These are phyloP conservation scores for Hanleya hanleyi DNA, from an alignment of 2,888 invertebrate species.

Conservation along the genomic window DNA sequence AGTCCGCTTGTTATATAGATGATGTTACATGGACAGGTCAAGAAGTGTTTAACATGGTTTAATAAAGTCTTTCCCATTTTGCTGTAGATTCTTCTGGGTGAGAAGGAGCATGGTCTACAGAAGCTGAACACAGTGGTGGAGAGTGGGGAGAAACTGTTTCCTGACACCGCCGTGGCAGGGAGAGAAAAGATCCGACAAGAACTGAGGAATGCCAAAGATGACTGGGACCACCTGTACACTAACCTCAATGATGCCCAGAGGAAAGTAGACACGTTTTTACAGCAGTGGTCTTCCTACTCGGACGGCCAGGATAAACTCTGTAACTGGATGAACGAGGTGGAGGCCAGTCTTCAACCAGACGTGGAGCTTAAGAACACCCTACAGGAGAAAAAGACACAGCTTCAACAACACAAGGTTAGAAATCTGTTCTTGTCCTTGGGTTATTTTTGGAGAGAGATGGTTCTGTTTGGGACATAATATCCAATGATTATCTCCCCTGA, in stretches of 20 bases:
- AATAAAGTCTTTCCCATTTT: no score
- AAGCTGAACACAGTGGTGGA: slow-evolving; percentile 89
- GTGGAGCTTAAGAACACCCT: slow-evolving; percentile 90
- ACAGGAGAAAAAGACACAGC: slow-evolving; percentile 91
- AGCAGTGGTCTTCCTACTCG: slow-evolving; percentile 94
- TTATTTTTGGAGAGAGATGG: slow-evolving; percentile 88
- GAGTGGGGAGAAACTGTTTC: slow-evolving; percentile 89
- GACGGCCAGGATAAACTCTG: slow-evolving; percentile 86
- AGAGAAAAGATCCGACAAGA: slow-evolving; percentile 88
- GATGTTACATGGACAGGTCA: no score
- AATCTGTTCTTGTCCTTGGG: slow-evolving; percentile 25
- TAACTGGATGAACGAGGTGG: slow-evolving; percentile 84
- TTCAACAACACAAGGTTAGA: slow-evolving; percentile 84
- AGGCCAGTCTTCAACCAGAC: slow-evolving; percentile 83
- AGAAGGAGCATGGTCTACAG: slow-evolving; percentile 84
- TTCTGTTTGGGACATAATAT: no score
- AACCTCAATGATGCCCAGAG: slow-evolving; percentile 88
- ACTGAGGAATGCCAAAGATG: slow-evolving; percentile 73
- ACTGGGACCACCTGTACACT: slow-evolving; percentile 74
- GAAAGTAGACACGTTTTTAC: slow-evolving; percentile 87
- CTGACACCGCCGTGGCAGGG: slow-evolving; percentile 89
- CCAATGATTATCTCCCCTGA: no score
- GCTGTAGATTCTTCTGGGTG: slow-evolving; percentile 87
- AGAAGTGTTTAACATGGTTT: no score
- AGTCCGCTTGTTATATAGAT: no score